Base-by-base conservation (phyloP, 2,113 vertebrate species). In the Cyprinodon tularosa region DNA sequence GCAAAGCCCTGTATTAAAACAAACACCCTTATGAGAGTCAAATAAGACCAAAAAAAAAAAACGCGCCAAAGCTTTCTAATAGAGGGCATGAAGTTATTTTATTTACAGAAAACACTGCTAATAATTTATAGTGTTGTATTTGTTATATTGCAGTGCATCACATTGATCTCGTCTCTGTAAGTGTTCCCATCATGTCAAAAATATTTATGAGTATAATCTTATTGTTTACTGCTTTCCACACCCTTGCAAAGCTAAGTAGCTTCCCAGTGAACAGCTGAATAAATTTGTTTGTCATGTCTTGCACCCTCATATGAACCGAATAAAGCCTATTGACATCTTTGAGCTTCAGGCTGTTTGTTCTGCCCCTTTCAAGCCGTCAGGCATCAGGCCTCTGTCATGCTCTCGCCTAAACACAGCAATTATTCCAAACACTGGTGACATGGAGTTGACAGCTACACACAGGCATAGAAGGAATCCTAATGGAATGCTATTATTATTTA, bases 401-500 rank as follows among this genome's bases (percentile, higher is more conserved):
- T 83, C 88, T 77, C 80, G 68, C 85, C 83, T 86, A 80, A 90
- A 90, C 83, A 79, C 67, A 14, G 88, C 90, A 93, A 93, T 92
- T 92, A 93, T 87, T 77, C 85, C 85, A 90, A 91, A 90, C 88
- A 91, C 12, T 68, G 86, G 83, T 80, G 87, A 89, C 88, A 75
- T 36, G 12, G 72, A 77, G 76, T 75, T 89, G 89, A 92, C 91
- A 89, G 91, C 84, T 87, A 81, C 78, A 80, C 71, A 80, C 83
- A 79, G 76, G 82, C 76, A 74, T 80, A 86, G 82, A 91, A 88
- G 89, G 61, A 92, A 91, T 83, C 87, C 87, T 87, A 91, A 90
- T 87, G 88, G 87, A 81, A 93, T 89, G 87, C 86, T 89, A 91
- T 92, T 90, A 92, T 92, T 91, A 90, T 90, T 89, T 93, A 92